phyloP scores from a whole-genome alignment of 1,140 invertebrate genomes.

The Drosophila sucinea region DNA sequence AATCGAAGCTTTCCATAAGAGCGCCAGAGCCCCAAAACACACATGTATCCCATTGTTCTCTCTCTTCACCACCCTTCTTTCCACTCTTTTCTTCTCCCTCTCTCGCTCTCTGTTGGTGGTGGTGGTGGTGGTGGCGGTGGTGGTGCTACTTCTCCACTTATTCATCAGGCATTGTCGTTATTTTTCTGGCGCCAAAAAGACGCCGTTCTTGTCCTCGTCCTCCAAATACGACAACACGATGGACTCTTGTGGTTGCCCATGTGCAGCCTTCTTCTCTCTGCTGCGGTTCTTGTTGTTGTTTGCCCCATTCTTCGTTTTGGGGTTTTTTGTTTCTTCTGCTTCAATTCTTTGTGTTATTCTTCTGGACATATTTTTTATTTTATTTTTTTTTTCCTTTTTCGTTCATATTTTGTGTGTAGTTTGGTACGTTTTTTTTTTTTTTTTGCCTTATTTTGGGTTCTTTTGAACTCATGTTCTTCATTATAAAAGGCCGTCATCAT shows the following conservation, averaged over 20 bases:
- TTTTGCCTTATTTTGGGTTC: slow-evolving; percentile 52
- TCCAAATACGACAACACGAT: slow-evolving; percentile 18
- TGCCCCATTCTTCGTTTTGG: slow-evolving; percentile 67
- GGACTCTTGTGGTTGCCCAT: slow-evolving; percentile 16
- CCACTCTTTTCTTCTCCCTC: not conserved
- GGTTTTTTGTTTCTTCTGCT: slow-evolving; percentile 30
- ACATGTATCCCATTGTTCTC: slow-evolving; percentile 9
- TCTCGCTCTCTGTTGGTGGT: not conserved
- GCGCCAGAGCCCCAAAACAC: not conserved
- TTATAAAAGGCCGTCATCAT: slow-evolving; percentile 72
- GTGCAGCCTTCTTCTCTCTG: slow-evolving; percentile 25
- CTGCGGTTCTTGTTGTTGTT: slow-evolving; percentile 11
- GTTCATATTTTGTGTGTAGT: slow-evolving; percentile 2
- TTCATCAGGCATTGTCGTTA: slow-evolving; percentile 81
- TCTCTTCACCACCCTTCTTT: not conserved
- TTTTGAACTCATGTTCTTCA: slow-evolving; percentile 77
- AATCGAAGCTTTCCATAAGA: not conserved
- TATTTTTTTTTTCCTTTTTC: slow-evolving; percentile 32
- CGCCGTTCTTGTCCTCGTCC: slow-evolving; percentile 65
- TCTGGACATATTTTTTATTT: slow-evolving; percentile 29
- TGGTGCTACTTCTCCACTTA: slow-evolving; percentile 47
- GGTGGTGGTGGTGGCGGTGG: slow-evolving; percentile 7
- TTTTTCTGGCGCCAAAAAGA: slow-evolving; percentile 82
- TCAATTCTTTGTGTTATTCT: slow-evolving; percentile 32
- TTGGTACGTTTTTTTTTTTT: slow-evolving; percentile 18